phyloP scores from a whole-genome alignment of 2,888 invertebrate species.

The Drosophila multiciliata region DNA sequence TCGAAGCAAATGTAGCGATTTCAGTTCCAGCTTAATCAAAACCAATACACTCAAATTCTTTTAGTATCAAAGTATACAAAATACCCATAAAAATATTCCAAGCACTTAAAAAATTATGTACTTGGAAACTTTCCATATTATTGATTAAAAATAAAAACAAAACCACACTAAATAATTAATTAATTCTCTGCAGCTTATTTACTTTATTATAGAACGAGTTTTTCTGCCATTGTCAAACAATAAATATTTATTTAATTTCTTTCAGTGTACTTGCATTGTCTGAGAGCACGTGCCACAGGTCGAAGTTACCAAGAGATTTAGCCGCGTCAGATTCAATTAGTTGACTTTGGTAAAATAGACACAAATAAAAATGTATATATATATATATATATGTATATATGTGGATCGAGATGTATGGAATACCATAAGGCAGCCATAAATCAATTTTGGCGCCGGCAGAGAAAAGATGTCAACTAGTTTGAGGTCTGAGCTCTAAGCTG shows the following conservation, averaged over 20 bases:
- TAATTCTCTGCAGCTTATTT: not conserved
- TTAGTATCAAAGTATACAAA: not conserved
- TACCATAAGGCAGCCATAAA: conserved; percentile 58
- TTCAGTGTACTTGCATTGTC: conserved; percentile 28
- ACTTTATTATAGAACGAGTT: not conserved
- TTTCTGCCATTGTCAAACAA: not conserved
- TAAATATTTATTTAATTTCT: not conserved
- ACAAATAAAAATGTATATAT: conserved; percentile 6
- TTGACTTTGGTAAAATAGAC: conserved; percentile 15
- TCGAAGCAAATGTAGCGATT: not conserved
- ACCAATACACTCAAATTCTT: not conserved
- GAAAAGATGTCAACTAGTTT: conserved; percentile 53
- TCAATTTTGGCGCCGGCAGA: conserved; percentile 56
- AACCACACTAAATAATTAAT: not conserved
- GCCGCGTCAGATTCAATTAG: conserved; percentile 42
- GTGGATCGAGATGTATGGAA: conserved; percentile 41
- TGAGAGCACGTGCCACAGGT: conserved; percentile 35
- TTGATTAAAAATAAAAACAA: not conserved
- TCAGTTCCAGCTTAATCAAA: not conserved
- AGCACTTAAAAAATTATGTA: not conserved
- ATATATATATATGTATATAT: conserved; percentile 9
- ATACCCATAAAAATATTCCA: not conserved
- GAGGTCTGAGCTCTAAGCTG: conserved; percentile 5
- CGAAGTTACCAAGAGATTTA: conserved; percentile 24
- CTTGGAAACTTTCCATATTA: conserved; percentile 52